Base-by-base conservation (phyloP, 2,113 vertebrate genomes). In the Mungos mungo region DNA sequence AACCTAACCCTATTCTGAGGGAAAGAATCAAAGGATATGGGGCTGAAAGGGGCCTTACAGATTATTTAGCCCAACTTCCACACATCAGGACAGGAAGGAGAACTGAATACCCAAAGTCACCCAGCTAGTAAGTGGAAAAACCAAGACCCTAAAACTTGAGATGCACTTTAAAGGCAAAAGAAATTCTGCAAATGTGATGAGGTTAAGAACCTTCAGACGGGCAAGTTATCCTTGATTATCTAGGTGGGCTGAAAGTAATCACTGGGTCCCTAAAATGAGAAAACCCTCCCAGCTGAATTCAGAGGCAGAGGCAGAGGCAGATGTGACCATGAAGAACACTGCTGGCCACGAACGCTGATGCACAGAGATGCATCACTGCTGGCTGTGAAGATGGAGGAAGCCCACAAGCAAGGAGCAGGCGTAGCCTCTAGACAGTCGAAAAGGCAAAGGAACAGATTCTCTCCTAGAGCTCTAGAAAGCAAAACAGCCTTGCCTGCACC, bases 401-500 rank as follows among this genome's bases (percentile, higher is more conserved):
- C 19, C 47, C 21, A 50, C 29, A 5, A 31, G n/a, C 47, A 27
- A 38, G 45, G 57, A 33, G 45, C 3, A 0, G 1, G 16, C 2
- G n/a, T 1, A 52, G 63, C 33, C 12, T 65, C 68, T 23, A 54
- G 38, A 63, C 52, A 1, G 0, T 47, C 29, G 50, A 63, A 60
- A 93, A 57, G 12, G 45, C 13, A 60, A 71, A 21, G 38, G 54
- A 89, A 85, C 3, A 19, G 23, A 8, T 12, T 15, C 35, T 19
- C 5, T 15, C 35, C 52, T 10, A 29, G 1, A 82, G 50, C 38
- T 27, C 54, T 35, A 25, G 16, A 47, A 69, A 50, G 31, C 11
- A 85, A 68, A n/a, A 3, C 0, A 3, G 29, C 18, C 21, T 29
- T 5, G 5, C 19, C 6, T 7, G 18, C 0, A 2, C 57, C n/a